Evolutionary conservation across 23 tunicate species (phyloP).

Genomic region (Phallusia fumigata): DNA sequence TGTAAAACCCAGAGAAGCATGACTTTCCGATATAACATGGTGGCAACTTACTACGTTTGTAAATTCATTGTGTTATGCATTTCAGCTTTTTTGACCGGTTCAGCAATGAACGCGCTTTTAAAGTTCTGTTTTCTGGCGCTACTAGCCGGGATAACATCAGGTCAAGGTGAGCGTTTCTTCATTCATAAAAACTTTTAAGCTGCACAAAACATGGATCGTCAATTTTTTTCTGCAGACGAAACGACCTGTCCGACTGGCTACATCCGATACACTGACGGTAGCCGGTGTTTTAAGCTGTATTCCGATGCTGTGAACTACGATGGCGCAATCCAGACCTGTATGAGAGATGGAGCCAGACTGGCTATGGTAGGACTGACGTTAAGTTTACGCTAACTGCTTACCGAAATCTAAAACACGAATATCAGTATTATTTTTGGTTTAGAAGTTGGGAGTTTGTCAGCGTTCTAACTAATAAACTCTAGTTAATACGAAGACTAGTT

Average conservation of each 20-base stretch:
- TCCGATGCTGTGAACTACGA: constrained; percentile 22
- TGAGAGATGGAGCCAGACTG: constrained; percentile 30
- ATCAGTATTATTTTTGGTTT: too few relatives aligned
- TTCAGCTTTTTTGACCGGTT: not conserved
- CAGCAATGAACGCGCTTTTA: not conserved
- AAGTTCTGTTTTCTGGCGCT: not conserved
- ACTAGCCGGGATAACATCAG: not conserved
- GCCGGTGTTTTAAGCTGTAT: constrained; percentile 36
- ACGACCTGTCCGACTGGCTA: constrained; percentile 31
- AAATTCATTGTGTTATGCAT: not conserved
- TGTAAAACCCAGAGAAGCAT: too few relatives aligned
- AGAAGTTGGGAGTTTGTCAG: too few relatives aligned
- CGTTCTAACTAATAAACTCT: too few relatives aligned
- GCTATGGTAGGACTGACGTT: constrained; percentile 23
- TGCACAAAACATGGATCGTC: not conserved
- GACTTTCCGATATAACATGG: too few relatives aligned
- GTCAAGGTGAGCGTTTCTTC: not conserved
- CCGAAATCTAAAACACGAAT: too few relatives aligned
- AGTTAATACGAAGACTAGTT: too few relatives aligned
- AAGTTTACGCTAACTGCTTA: not conserved
- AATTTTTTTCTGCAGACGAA: not conserved
- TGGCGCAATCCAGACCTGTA: constrained; percentile 22
- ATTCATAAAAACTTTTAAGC: not conserved
- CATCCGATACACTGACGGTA: constrained; percentile 33
- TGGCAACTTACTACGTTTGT: too few relatives aligned